Base-by-base conservation (phyloP, 2,888 invertebrate genomes). In the Plagodis dolabraria region DNA sequence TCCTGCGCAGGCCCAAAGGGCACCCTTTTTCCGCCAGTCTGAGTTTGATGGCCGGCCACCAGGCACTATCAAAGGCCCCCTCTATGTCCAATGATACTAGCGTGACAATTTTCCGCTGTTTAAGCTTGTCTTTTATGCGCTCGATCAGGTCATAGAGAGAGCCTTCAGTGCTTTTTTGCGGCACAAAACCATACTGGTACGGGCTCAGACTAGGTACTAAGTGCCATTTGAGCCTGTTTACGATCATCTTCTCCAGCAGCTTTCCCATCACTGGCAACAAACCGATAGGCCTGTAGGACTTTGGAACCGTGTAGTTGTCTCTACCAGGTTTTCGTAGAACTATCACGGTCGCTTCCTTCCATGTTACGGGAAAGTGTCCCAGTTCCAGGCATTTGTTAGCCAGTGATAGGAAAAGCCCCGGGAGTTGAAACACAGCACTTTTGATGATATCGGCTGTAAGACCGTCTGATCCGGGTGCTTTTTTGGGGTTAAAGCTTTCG, bases 181-280 rank as follows among this genome's bases (percentile, higher is more conserved):
- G 70, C 63, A 65, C 53, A 22, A 69, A 69, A 2, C 69, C 65
- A 33, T 58, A 71, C 45, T 69, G 66, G 7, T 33, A 36, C 5
- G 33, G 40, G 48, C 47, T 65, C 5, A 66, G 33, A 0, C 43
- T 64, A 7, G 60, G 64, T 4, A 50, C 1, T 0, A 67, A 6
- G n/a, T 65, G 50, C 57, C 60, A 69, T 12, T 53, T 49, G 7
- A 69, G 9, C 22, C 68, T 48, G 0, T n/a, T 46, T 7, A 63
- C 46, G n/a, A 65, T 0, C 52, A 66, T 52, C 40, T 67, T 68
- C 34, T 69, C 67, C 5, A 57, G 9, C 1, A 57, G 46, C 33
- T 61, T 57, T 0, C 59, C 59, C n/a, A 61, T 4, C 0, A 61
- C 57, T 7, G 57, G 46, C 10, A 57, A 11, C 0, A 56, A 45